phyloP scores from a whole-genome alignment of 2,888 invertebrate species.

The Ectemnius continuus region DNA sequence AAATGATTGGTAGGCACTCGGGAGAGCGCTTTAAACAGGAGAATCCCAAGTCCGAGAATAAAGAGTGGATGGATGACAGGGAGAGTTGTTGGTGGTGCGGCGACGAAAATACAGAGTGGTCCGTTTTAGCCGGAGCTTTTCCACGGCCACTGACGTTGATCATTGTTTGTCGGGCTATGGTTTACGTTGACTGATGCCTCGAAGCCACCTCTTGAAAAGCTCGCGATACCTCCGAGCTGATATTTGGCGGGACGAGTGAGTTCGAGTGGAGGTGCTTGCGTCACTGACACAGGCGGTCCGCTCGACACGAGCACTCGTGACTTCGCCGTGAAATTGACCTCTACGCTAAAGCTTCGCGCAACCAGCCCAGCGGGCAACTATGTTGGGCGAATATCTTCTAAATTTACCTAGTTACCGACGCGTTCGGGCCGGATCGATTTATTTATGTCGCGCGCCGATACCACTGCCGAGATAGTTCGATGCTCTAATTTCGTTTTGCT shows the following conservation, averaged over 20 bases:
- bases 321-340: conserved; percentile 50
- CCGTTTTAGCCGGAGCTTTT: too few relatives aligned
- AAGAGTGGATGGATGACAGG: too few relatives aligned
- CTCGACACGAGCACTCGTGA: conserved; percentile 30
- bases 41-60: too few relatives aligned
- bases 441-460: conserved; percentile 4
- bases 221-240: not conserved
- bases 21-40: too few relatives aligned
- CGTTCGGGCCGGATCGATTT: not conserved
- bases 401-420: conserved; percentile 1
- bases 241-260: not conserved
- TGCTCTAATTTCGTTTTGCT: not conserved
- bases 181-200: too few relatives aligned
- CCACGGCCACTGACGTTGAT: too few relatives aligned
- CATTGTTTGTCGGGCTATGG: too few relatives aligned
- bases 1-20: too few relatives aligned
- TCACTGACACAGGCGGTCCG: not conserved
- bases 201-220: too few relatives aligned
- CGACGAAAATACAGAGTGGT: too few relatives aligned
- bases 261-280: not conserved
- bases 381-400: conserved; percentile 7
- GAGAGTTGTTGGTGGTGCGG: too few relatives aligned
- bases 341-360: conserved; percentile 25
- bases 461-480: conserved; percentile 1
- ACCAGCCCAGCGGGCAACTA: conserved; percentile 17